phyloP scores from a whole-genome alignment of 2,113 vertebrate genomes.

The Elachura formosa region DNA sequence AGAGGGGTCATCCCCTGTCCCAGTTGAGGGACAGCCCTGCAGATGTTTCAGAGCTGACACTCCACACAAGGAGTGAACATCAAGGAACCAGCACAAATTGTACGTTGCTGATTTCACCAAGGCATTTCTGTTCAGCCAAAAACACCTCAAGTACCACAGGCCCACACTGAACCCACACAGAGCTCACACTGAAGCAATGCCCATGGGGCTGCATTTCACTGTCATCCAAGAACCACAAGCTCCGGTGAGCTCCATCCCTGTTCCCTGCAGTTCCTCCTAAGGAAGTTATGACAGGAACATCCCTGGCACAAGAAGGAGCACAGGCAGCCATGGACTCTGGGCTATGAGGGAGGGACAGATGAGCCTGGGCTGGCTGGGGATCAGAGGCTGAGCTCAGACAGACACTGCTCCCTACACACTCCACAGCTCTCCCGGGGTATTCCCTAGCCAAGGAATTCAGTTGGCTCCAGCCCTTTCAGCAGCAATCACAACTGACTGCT shows the following conservation, averaged over 20 bases:
- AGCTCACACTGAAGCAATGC: accelerated
- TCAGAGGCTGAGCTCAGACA: background rate
- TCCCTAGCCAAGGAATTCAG: background rate
- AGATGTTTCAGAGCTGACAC: background rate
- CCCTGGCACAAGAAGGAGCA: background rate
- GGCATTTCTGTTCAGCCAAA: background rate
- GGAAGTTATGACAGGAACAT: background rate
- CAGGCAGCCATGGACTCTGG: background rate
- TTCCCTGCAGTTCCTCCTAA: background rate
- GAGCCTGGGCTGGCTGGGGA: background rate
- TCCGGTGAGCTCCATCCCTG: background rate
- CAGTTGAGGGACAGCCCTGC: background rate
- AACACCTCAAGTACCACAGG: background rate
- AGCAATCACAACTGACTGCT: background rate
- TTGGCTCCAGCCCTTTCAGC: background rate
- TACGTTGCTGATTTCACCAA: background rate
- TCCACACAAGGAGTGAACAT: accelerated
- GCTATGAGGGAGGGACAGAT: background rate
- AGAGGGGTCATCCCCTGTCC: background rate
- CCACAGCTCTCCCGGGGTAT: background rate
- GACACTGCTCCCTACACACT: background rate
- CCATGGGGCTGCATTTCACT: background rate
- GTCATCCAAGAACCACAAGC: accelerated
- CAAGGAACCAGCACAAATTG: background rate
- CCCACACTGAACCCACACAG: too few relatives aligned